Percentiles rank a stretch among this genome's conserved stretches.
Evolutionary conservation across 2,888 invertebrate genomes (phyloP).

Genomic region (Crematogaster levior): DNA sequence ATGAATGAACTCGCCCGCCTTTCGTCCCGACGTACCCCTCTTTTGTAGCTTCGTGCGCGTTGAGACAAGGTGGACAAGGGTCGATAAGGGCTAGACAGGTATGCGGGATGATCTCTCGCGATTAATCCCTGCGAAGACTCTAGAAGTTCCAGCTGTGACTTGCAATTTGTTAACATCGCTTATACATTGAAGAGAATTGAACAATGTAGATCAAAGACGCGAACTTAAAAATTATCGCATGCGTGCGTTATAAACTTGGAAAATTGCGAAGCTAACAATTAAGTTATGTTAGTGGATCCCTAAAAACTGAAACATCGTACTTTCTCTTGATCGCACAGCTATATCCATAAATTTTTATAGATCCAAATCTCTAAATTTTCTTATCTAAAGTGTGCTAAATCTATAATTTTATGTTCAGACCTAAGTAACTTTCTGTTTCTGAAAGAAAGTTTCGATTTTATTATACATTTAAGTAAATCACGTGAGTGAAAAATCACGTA

Average conservation of each 20-base stretch:
- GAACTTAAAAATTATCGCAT: not conserved
- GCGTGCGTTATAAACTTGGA: not conserved
- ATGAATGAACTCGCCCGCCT: slow-evolving; percentile 69
- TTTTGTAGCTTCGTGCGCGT: slow-evolving; percentile 24
- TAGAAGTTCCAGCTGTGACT: slow-evolving; percentile 13
- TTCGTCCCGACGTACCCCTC: slow-evolving; percentile 5
- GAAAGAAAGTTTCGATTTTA: slow-evolving; percentile 13
- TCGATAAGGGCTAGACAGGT: slow-evolving; percentile 61
- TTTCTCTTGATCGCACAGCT: not conserved
- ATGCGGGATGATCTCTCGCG: slow-evolving; percentile 47
- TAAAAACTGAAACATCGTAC: not conserved
- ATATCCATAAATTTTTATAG: not conserved
- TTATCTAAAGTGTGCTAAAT: not conserved
- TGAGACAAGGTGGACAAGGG: slow-evolving; percentile 59
- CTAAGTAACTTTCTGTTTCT: not conserved
- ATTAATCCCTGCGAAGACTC: slow-evolving; percentile 7
- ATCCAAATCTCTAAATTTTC: not conserved
- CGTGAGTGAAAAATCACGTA: not conserved
- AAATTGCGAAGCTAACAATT: not conserved
- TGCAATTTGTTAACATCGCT: slow-evolving; percentile 43
- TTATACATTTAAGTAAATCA: not conserved
- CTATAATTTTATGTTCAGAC: not conserved
- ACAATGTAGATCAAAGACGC: not conserved
- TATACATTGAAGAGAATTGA: not conserved
- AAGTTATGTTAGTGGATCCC: not conserved